Evolutionary conservation across 2,113 vertebrate genomes (phyloP), one percentile per base, ranked within the genome.

Genomic region (Damaliscus lunatus): DNA sequence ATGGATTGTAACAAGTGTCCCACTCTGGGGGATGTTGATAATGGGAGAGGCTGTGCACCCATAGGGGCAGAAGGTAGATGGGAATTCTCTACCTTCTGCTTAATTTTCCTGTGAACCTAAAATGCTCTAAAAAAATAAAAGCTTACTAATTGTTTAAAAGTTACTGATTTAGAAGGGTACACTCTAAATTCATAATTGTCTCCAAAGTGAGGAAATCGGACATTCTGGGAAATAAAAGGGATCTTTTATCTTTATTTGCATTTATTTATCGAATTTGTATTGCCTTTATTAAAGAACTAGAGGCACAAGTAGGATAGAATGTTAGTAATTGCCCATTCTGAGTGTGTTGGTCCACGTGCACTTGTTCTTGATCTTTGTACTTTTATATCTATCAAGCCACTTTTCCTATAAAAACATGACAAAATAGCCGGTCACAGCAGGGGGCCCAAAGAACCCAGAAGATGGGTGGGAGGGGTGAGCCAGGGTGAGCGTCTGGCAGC

Each of bases 221-320:
- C 40, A 40, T 40, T 40, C 40, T 3, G 83, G 31, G 31, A 25
- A 9, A 88, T 87, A 88, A 80, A 78, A 93, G 23, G 71, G 40
- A 94, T 14, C 77, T 92, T 87, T 40, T 87, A 82, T 82, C 88
- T 96, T 29, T 62, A 40, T 74, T 25, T 74, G 67, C 16, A 5
- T n/a, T 67, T 71, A 71, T 74, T 74, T 25, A 74, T 74, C 1
- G 0, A 89, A 55, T 55, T 92, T 31, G 55, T 62, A 59, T 67
- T 29, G 9, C 13, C 64, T 97, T 90, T 80, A 55, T 95, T 62
- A 15, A 82, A 89, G 25, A 88, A 55, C 23, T 43, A 50, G 92
- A 92, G 74, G 33, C 23, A 7, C 57, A 78, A 53, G 13, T 6
- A 15, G 9, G 29, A 74, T 55, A 57, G 46, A 78, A 14, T 6